These are phyloP conservation scores for Calameuta pallipes DNA, from an alignment of 2,888 invertebrate genomes.

Conservation along the genomic window DNA sequence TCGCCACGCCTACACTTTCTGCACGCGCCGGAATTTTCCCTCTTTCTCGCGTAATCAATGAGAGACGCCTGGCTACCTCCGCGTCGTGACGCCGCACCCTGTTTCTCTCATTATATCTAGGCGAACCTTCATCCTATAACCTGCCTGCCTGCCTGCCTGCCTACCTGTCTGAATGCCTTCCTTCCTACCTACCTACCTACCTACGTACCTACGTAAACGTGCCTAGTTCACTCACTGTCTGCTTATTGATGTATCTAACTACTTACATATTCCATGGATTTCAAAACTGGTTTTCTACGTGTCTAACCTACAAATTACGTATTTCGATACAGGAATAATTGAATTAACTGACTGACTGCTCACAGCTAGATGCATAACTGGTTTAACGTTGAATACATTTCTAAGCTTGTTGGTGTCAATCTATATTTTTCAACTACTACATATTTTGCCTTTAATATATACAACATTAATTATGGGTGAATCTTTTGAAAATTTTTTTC, in stretches of 20 bases:
- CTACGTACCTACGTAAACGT: neutral
- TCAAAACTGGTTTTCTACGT: neutral
- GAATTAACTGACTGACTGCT: neutral
- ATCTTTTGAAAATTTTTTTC: neutral
- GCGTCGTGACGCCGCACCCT: slow-evolving; percentile 26
- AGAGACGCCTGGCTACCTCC: slow-evolving; percentile 34
- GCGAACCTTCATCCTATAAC: neutral
- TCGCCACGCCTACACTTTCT: slow-evolving; percentile 64
- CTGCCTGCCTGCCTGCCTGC: neutral
- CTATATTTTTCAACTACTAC: neutral
- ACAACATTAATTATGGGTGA: neutral
- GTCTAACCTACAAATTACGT: neutral
- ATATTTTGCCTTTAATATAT: neutral
- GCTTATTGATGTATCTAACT: neutral
- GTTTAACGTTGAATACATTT: neutral
- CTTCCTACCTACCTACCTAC: neutral
- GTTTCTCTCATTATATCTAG: slow-evolving; percentile 14
- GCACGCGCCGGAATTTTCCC: slow-evolving; percentile 58
- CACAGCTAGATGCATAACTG: neutral
- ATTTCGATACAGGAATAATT: neutral
- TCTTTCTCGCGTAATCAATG: slow-evolving; percentile 67
- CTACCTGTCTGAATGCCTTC: neutral
- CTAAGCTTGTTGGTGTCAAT: neutral
- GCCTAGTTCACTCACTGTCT: neutral
- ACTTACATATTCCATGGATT: neutral